phyloP scores from a whole-genome alignment of 2,113 vertebrate genomes.

The Merops nubicus region DNA sequence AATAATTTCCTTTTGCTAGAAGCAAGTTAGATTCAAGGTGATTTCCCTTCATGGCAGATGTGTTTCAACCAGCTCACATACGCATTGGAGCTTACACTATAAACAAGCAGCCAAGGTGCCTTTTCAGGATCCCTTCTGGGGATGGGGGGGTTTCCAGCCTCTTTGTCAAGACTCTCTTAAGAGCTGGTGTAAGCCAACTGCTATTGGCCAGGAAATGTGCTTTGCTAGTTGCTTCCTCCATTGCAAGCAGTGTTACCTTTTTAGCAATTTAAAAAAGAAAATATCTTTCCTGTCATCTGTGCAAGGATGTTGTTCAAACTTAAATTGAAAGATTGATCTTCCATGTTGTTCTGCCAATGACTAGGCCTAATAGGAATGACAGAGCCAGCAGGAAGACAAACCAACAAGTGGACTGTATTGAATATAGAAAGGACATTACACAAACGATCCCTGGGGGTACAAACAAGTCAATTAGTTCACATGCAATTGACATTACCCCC shows the following conservation, averaged over 20 bases:
- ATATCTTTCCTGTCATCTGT: neutral
- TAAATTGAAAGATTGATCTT: neutral
- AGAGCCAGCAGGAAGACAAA: too few relatives aligned
- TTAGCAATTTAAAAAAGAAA: neutral
- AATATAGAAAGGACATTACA: too few relatives aligned
- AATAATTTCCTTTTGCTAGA: neutral
- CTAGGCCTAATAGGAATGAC: too few relatives aligned
- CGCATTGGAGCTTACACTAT: neutral
- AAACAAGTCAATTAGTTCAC: too few relatives aligned
- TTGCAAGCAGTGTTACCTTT: neutral
- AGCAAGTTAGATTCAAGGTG: neutral
- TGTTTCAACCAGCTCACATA: rapidly evolving
- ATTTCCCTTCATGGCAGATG: neutral
- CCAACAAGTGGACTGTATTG: too few relatives aligned
- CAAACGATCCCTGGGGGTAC: too few relatives aligned
- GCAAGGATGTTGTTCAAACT: neutral
- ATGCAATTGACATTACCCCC: too few relatives aligned
- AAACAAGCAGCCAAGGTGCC: neutral
- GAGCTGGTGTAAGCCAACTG: neutral
- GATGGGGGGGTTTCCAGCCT: neutral
- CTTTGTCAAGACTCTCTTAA: neutral
- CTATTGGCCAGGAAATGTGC: neutral
- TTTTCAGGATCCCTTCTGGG: neutral
- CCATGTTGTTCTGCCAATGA: too few relatives aligned
- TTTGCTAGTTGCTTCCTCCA: neutral